A percentile compares a stretch with the other conserved stretches of the same genome.
Conservation (phyloP, 2,113 vertebrate species). For the Synodontis membranacea region DNA sequence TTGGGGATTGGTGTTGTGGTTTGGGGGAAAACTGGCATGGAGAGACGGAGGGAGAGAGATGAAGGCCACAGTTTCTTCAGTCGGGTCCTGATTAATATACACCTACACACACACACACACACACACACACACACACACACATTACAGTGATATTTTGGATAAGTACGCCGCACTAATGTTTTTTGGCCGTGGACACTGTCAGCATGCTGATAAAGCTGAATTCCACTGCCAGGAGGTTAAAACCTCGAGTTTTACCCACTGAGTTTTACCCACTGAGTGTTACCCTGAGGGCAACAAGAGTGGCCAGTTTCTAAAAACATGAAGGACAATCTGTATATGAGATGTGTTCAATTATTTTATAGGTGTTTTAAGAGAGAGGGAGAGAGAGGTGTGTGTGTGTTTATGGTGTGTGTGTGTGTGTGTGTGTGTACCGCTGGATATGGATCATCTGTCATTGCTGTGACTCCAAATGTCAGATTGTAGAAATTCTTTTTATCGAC, state of each 20-base stretch:
- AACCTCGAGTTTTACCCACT: background rate
- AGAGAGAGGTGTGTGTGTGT: background rate
- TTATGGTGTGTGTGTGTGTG: slow-evolving; percentile 52
- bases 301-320: too few relatives aligned
- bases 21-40: slow-evolving; percentile 65
- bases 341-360: background rate
- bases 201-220: background rate
- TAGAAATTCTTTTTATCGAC: slow-evolving; percentile 67
- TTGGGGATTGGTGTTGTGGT: slow-evolving; percentile 56
- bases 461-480: slow-evolving; percentile 79
- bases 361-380: background rate
- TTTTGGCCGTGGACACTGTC: background rate
- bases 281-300: too few relatives aligned
- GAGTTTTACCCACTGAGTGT: too few relatives aligned
- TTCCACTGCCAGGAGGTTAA: background rate
- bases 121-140: slow-evolving; percentile 8
- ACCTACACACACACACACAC: slow-evolving; percentile 68
- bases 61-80: slow-evolving; percentile 72
- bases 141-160: background rate
- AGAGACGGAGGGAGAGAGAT: slow-evolving; percentile 80
- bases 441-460: slow-evolving; percentile 60
- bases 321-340: background rate
- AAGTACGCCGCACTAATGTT: too few relatives aligned
- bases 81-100: slow-evolving; percentile 68
- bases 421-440: slow-evolving; percentile 71